Base-by-base conservation (phyloP, 2,797 vertebrate species). In the Meriones psammophilus region DNA sequence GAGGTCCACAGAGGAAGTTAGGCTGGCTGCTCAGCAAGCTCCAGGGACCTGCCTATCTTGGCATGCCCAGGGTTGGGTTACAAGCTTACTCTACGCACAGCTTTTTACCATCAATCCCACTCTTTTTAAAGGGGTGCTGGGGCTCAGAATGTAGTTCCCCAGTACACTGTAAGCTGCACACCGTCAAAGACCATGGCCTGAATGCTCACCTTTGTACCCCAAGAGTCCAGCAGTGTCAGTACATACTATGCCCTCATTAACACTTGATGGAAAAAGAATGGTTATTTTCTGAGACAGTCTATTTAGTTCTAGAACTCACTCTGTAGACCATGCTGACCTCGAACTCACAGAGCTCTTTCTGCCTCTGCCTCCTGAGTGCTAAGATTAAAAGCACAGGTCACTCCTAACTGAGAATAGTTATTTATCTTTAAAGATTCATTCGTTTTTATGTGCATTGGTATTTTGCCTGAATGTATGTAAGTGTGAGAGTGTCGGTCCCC, bases 131-230 rank as follows among this genome's bases (percentile, higher is more conserved):
- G 17, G 3, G 86, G 8, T 60, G 2, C 56, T 22, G 8, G 26
- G 3, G 15, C 8, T 13, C n/a, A 46, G 18, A 1, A 36, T 14
- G 60, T 24, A 7, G 68, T 64, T 64, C 64, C 62, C 60, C 60
- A 79, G 24, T 10, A 68, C 54, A 86, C 0, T 58, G 46, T 22
- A 50, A 69, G 39, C 46, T 80, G 73, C 56, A 2, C 1, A 39
- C 4, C 3, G 4, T 30, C 81, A 56, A 36, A 39, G 30, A 60
- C 15, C 56, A 42, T 12, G 54, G 14, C 74, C 50, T 30, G 22
- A 62, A 54, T 26, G 84, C 94, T 96, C 62, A 96, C 94, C 94
- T 97, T 20, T 95, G 96, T 94, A 93, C 96, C n/a, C 85, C 92
- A 86, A 42, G 66, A 0, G 1, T 73, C 69, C 26, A 73, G 76